Evolutionary conservation across 2,888 invertebrate species (phyloP).

Genomic region (Napeogenes sylphis): DNA sequence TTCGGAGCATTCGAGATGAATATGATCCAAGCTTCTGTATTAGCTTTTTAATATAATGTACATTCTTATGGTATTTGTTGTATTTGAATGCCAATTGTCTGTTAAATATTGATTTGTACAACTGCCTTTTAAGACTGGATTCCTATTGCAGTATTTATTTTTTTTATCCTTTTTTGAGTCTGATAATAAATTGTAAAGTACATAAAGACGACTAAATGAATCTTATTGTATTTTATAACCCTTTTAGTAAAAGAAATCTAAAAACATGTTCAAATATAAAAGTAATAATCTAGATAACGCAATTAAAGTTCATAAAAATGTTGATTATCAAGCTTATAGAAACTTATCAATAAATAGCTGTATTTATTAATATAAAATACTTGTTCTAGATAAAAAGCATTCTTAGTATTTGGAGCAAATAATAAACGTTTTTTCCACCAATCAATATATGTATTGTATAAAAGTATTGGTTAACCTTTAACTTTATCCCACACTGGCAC

Average conservation of each 20-base stretch:
- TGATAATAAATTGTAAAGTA: too few relatives aligned
- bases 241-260: too few relatives aligned
- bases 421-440: neutral
- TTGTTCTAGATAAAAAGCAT: neutral
- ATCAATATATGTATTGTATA: slow-evolving; percentile 2
- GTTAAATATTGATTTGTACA: neutral
- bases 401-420: slow-evolving; percentile 1
- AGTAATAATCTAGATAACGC: too few relatives aligned
- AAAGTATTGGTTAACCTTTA: neutral
- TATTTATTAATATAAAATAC: neutral
- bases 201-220: too few relatives aligned
- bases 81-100: neutral
- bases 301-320: too few relatives aligned
- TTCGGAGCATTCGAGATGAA: neutral
- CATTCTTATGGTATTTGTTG: neutral
- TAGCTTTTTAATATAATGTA: neutral
- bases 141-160: too few relatives aligned
- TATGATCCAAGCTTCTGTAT: neutral
- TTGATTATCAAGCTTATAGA: neutral
- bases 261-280: too few relatives aligned
- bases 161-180: too few relatives aligned
- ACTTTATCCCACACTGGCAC: neutral
- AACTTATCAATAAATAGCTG: neutral
- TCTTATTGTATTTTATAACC: too few relatives aligned
- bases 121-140: neutral